These are phyloP conservation scores for Myotis brandtii DNA, from an alignment of 2,113 vertebrate genomes.

Conservation along the genomic window DNA sequence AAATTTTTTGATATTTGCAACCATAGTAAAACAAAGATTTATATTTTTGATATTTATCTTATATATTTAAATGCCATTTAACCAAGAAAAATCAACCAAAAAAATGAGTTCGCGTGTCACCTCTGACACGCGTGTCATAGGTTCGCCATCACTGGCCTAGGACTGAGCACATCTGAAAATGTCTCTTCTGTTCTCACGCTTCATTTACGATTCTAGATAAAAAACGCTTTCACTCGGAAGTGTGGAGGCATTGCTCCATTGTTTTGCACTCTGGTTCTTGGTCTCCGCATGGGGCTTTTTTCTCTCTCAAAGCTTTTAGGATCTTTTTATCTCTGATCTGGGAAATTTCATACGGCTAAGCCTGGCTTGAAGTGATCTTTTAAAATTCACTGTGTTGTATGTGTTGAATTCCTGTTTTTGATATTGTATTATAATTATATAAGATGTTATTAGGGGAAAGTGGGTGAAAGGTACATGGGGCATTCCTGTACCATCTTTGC, in stretches of 20 bases:
- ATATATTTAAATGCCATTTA: no score
- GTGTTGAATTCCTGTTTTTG: neutral
- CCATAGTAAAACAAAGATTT: no score
- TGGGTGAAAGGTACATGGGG: neutral
- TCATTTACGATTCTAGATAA: neutral
- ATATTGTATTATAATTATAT: neutral
- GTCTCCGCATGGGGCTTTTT: neutral
- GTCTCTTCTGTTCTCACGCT: neutral
- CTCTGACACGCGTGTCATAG: no score
- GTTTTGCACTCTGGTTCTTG: neutral
- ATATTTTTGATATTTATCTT: no score
- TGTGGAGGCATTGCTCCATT: neutral
- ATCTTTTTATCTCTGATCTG: neutral
- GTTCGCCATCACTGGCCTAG: neutral
- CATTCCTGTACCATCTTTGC: neutral
- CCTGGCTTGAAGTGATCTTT: neutral
- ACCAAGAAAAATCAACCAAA: no score
- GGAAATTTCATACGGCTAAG: neutral
- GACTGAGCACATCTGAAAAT: neutral
- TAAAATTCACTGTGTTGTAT: neutral
- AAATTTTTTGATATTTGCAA: no score
- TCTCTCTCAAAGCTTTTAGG: neutral
- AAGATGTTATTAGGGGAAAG: neutral
- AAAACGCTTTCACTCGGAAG: neutral
- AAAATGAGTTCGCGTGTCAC: no score